Evolutionary conservation across 53 echinoderm and acorn worm species (phyloP), one percentile per base, ranked within the genome.

Genomic region (Apostichopus leukothele): DNA sequence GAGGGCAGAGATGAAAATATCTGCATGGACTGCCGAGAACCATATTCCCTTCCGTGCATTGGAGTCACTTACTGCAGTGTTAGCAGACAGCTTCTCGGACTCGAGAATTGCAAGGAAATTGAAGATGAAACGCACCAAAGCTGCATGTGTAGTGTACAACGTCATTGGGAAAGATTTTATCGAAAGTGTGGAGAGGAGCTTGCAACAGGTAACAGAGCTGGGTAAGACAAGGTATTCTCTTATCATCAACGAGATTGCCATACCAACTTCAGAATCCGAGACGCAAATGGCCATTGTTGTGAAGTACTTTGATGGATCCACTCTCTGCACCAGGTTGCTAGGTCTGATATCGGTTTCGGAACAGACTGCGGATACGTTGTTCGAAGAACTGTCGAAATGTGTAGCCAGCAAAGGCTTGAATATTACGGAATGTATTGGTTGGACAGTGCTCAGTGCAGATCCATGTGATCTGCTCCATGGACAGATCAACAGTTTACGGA

Each of bases 161-260:
- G 77, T 76, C 26, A 76, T 76, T 76, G 77, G 77, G 39, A 76
- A 76, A 52, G 77, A 76, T 50, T 76, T 76, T 52, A 76, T 76
- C 4, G 77, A 76, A 21, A 76, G 77, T 27, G 77, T 76, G 50
- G 77, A 76, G 16, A 76, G 77, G 52, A 76, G 77, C 16, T 52
- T 76, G 52, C 77, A 76, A 76, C 77, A 76, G 52, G 77, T 76
- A 11, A 76, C 77, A 39, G 77, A 76, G 16, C 50, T 76, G 16
- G 77, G 77, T 10, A 76, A 76, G 77, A 76, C 77, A 0, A 76
- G 77, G 50, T 76, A 76, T 27, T 76, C 77, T 27, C 77, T 76
- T 10, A 76, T 76, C 77, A 76, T 76, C 50, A 76, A 76, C 39
- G 77, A 76, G 77, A 76, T 76, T 76, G 77, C 52, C 12, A 76